These are phyloP conservation scores for Lagopus leucura DNA, from an alignment of 2,113 vertebrate genomes.

Conservation along the genomic window DNA sequence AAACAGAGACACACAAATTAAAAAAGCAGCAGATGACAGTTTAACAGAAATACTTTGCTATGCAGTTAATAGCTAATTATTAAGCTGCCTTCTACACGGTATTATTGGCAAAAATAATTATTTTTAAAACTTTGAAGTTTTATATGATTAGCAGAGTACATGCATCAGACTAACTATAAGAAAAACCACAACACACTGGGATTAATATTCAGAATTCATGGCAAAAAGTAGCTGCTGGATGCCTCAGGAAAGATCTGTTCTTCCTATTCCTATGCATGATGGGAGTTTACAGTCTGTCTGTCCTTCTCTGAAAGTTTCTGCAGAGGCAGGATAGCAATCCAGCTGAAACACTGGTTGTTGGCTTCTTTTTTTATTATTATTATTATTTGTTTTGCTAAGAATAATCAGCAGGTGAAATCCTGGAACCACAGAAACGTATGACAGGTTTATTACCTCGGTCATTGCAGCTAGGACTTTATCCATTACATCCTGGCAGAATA, in stretches of 20 bases:
- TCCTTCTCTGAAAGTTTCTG: background rate
- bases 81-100: slow-evolving; percentile 12
- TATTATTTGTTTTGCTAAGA: background rate
- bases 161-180: background rate
- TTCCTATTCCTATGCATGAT: background rate
- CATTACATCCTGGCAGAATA: background rate
- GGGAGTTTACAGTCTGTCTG: background rate
- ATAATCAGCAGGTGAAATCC: background rate
- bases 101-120: slow-evolving; percentile 24
- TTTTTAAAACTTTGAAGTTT: slow-evolving; percentile 31
- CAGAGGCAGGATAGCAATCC: background rate
- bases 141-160: slow-evolving; percentile 20
- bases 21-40: slow-evolving; percentile 10
- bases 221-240: background rate
- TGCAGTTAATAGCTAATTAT: slow-evolving; percentile 29
- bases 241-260: background rate
- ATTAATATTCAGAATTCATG: slow-evolving; percentile 31
- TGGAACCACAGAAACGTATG: background rate
- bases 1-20: slow-evolving; percentile 38
- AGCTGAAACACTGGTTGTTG: background rate
- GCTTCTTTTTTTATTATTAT: no score
- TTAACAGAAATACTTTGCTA: slow-evolving; percentile 49
- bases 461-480: background rate
- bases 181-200: background rate
- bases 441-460: background rate